Conservation (phyloP, 2,888 invertebrate species). For the Diaprepes abbreviatus region DNA sequence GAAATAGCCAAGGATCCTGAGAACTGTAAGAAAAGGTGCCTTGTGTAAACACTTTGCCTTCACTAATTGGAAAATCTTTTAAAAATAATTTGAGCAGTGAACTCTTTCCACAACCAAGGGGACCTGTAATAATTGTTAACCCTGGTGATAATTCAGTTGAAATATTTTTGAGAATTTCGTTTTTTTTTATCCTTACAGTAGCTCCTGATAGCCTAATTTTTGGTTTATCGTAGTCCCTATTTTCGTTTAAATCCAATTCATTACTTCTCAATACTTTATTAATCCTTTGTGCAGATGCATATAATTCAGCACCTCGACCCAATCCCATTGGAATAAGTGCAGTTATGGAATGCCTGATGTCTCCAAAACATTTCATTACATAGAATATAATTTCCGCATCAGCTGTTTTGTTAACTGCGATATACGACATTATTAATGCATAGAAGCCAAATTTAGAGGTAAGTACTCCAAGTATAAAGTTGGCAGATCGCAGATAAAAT, state of each 20-base stretch:
- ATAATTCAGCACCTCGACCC: conserved; percentile 54
- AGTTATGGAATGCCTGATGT: conserved; percentile 51
- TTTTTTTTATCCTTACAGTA: conserved; percentile 55
- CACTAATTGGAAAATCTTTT: conserved; percentile 65
- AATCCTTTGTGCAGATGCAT: conserved; percentile 56
- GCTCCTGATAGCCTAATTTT: conserved; percentile 55
- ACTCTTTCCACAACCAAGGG: conserved; percentile 77
- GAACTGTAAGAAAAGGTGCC: conserved; percentile 72
- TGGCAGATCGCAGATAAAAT: conserved; percentile 56
- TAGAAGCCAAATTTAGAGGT: conserved; percentile 56
- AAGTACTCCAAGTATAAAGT: conserved; percentile 58
- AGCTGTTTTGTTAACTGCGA: conserved; percentile 52
- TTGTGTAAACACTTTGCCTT: conserved; percentile 68
- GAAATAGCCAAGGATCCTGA: conserved; percentile 76
- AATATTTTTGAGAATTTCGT: conserved; percentile 65
- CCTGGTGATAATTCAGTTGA: conserved; percentile 66
- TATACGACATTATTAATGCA: conserved; percentile 57
- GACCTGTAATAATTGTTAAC: conserved; percentile 73
- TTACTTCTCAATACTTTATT: conserved; percentile 64
- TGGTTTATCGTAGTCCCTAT: conserved; percentile 55
- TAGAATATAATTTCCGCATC: conserved; percentile 57
- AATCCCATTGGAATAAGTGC: conserved; percentile 55
- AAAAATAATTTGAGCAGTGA: conserved; percentile 66
- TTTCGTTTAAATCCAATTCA: conserved; percentile 58
- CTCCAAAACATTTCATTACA: conserved; percentile 54